Conservation (phyloP, 2,797 vertebrate species). For the Parauchenoglanis punctatus region DNA sequence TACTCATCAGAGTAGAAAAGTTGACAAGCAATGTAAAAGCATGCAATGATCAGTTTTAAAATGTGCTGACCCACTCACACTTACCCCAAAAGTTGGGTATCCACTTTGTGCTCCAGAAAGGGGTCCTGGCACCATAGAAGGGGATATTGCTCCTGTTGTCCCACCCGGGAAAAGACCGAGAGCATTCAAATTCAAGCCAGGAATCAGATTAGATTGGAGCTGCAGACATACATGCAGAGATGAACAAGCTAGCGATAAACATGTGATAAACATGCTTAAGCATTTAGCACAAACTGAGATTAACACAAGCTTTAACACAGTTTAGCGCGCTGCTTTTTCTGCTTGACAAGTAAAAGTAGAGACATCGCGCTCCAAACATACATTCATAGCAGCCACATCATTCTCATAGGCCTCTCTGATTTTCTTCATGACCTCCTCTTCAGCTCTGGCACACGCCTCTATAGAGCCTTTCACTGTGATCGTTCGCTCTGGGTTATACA, state of each 20-base stretch:
- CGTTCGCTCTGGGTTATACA: conserved; percentile 96
- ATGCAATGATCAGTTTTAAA: background rate
- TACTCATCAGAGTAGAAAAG: background rate
- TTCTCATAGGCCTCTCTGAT: conserved; percentile 96
- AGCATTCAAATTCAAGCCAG: conserved; percentile 96
- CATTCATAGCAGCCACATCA: conserved; percentile 98
- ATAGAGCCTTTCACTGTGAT: conserved; percentile 92
- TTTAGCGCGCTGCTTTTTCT: background rate
- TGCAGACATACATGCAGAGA: conserved; percentile 61
- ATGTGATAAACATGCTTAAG: background rate
- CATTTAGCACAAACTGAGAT: background rate
- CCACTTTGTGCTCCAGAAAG: conserved; percentile 85
- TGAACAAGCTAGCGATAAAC: background rate
- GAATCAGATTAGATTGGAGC: conserved; percentile 99
- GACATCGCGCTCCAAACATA: conserved; percentile 68
- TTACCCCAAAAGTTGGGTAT: conserved; percentile 92
- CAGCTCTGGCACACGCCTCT: conserved; percentile 88
- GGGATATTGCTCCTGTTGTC: conserved; percentile 87
- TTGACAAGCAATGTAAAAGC: background rate
- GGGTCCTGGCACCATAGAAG: conserved; percentile 85
- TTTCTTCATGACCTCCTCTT: conserved; percentile 99
- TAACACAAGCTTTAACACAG: too few species aligned
- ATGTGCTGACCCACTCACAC: background rate
- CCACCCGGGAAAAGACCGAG: conserved; percentile 94
- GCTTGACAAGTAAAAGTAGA: background rate